phyloP scores from a whole-genome alignment of 2,888 invertebrate genomes.

The Callimorpha dominula region DNA sequence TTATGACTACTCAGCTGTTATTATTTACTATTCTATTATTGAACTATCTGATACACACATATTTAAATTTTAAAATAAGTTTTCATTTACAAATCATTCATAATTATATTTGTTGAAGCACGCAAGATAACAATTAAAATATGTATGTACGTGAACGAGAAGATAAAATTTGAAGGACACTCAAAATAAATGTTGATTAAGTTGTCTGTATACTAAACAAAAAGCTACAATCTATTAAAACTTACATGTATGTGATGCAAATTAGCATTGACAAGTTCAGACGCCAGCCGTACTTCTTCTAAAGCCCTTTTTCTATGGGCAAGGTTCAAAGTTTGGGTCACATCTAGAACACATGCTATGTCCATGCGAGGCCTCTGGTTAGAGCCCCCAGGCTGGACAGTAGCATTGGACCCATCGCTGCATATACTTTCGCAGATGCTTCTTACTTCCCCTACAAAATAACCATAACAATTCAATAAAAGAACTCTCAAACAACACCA shows the following conservation, averaged over 20 bases:
- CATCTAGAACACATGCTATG: slow-evolving; percentile 95
- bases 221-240: slow-evolving; percentile 19
- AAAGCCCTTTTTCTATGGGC: slow-evolving; percentile 92
- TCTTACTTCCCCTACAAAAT: slow-evolving; percentile 79
- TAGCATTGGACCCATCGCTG: slow-evolving; percentile 85
- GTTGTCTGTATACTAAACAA: not conserved
- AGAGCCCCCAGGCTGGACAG: slow-evolving; percentile 75
- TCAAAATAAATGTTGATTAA: not conserved
- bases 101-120: not conserved
- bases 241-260: slow-evolving; percentile 94
- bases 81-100: not conserved
- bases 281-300: slow-evolving; percentile 94
- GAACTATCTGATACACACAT: not conserved
- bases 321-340: slow-evolving; percentile 90
- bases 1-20: not conserved
- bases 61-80: not conserved
- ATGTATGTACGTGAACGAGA: not conserved
- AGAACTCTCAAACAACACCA: slow-evolving; percentile 55
- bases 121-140: slow-evolving; percentile 3
- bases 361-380: slow-evolving; percentile 91
- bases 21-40: not conserved
- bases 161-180: slow-evolving; percentile 17
- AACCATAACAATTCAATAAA: slow-evolving; percentile 50
- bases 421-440: slow-evolving; percentile 85
- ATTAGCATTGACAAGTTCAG: slow-evolving; percentile 92